Percentiles rank a stretch among this genome's conserved stretches.
phyloP scores from a whole-genome alignment of 2,888 invertebrate species.

The Drosophila diplacantha region DNA sequence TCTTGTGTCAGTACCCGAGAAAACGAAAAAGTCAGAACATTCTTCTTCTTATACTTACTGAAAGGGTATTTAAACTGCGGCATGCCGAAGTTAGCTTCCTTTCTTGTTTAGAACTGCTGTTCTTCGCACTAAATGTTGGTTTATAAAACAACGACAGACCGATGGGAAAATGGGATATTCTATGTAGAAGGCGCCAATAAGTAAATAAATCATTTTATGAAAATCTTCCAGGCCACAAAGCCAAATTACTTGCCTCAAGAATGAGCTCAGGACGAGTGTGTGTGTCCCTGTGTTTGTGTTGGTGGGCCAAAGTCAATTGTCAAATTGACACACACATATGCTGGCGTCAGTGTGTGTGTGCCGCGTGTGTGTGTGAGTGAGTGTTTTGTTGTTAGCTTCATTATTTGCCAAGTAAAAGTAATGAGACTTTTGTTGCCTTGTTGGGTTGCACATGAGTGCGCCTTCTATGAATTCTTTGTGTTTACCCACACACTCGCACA shows the following conservation, averaged over 20 bases:
- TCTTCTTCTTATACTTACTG: too few relatives aligned
- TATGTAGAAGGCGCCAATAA: background rate
- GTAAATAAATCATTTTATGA: slow-evolving; percentile 5
- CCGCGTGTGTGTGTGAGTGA: slow-evolving; percentile 5
- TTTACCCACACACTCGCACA: slow-evolving; percentile 16
- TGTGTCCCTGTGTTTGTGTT: slow-evolving; percentile 1
- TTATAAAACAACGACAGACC: too few relatives aligned
- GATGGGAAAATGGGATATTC: background rate
- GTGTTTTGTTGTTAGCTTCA: slow-evolving; percentile 56
- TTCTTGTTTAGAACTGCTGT: background rate
- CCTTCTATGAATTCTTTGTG: slow-evolving; percentile 40
- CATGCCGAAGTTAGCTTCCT: too few relatives aligned
- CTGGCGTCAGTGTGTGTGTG: background rate
- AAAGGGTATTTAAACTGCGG: too few relatives aligned
- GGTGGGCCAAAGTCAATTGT: slow-evolving; percentile 58
- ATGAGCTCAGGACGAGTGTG: slow-evolving; percentile 7
- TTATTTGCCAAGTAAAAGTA: slow-evolving; percentile 73
- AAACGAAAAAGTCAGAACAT: too few relatives aligned
- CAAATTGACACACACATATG: slow-evolving; percentile 40
- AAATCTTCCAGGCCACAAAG: slow-evolving; percentile 6
- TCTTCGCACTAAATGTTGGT: too few relatives aligned
- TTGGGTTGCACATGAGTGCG: slow-evolving; percentile 71
- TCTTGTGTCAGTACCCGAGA: too few relatives aligned
- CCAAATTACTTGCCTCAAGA: slow-evolving; percentile 22
- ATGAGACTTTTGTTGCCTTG: slow-evolving; percentile 72